Percentiles rank a stretch among this genome's conserved stretches.
phyloP scores from a whole-genome alignment of 2,888 invertebrate genomes.

The Thymelicus lineola region DNA sequence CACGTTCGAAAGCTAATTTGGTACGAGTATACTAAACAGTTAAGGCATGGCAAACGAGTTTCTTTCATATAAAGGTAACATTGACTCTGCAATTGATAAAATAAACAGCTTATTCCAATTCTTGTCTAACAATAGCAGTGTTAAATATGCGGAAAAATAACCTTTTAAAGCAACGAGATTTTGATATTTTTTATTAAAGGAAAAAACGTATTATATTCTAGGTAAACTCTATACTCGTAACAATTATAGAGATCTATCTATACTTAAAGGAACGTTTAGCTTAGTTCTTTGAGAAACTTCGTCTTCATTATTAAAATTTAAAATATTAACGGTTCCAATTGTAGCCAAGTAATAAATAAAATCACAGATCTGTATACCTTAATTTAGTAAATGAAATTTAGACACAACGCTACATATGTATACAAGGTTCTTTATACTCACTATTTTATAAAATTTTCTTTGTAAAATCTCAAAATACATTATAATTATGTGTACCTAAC shows the following conservation, averaged over 20 bases:
- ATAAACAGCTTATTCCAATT: slow-evolving; percentile 8
- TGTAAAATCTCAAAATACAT: slow-evolving; percentile 69
- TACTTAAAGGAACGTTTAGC: slow-evolving; percentile 81
- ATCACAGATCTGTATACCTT: slow-evolving; percentile 81
- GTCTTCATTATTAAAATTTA: slow-evolving; percentile 43
- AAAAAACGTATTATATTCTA: slow-evolving; percentile 37
- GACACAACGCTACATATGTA: slow-evolving; percentile 48
- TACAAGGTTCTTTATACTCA: slow-evolving; percentile 53
- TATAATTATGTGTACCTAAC: slow-evolving; percentile 62
- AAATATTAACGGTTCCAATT: slow-evolving; percentile 55
- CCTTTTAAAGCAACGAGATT: slow-evolving; percentile 20
- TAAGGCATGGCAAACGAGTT: slow-evolving; percentile 49
- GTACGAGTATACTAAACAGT: slow-evolving; percentile 62
- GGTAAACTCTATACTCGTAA: slow-evolving; percentile 64
- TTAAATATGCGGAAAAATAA: slow-evolving; percentile 20
- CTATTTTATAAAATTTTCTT: slow-evolving; percentile 59
- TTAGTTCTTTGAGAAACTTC: slow-evolving; percentile 73
- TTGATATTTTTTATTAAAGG: slow-evolving; percentile 13
- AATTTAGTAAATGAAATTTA: slow-evolving; percentile 70
- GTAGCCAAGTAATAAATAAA: slow-evolving; percentile 78
- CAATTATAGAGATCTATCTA: slow-evolving; percentile 82
- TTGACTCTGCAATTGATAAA: slow-evolving; percentile 48
- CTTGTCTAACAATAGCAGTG: slow-evolving; percentile 12
- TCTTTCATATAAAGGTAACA: slow-evolving; percentile 58
- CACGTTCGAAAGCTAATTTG: slow-evolving; percentile 63